Base-by-base conservation (phyloP, 2,113 vertebrate species). In the Opisthocomus hoazin region DNA sequence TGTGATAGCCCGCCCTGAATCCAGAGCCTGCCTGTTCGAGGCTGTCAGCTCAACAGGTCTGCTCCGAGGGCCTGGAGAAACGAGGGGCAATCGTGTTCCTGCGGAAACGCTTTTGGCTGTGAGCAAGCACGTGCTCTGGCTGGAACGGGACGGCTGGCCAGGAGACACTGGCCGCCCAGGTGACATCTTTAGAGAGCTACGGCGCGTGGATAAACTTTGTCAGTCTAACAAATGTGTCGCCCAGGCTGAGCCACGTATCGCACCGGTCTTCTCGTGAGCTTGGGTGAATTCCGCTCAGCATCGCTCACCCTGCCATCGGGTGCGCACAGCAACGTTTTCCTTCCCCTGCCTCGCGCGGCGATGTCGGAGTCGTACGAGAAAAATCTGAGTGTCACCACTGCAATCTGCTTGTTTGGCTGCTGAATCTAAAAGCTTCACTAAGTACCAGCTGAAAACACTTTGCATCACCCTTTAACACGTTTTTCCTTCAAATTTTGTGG, bases 401-500 rank as follows among this genome's bases (percentile, higher is more conserved):
- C 74, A 90, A 69, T 60, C 7, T 51, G 58, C 64, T 51, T 56
- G 6, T 65, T 79, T 32, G 41, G 23, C 34, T 65, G 36, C 51
- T 74, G 56, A 45, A 48, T 51, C 36, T 60, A 61, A 90, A 92
- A 84, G 48, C 16, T 16, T 15, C 14, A 9, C 37, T 71, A 51
- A 3, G 2, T 48, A 90, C 63, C 78, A 93, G 73, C 69, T 94
- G 89, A 96, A 91, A 94, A 81, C 29, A 79, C 51, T 91, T 83
- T n/a, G 77, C 61, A 78, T 79, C 27, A 57, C 26, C n/a, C 77
- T 83, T 84, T 76, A 63, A 87, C 86, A 89, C 32, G 26, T 16
- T 96, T 86, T 74, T 45, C 66, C 39, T 87, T 76, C 71, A 60
- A 27, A 51, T 91, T 82, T 66, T 78, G 63, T 34, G 83, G 92